phyloP scores from a whole-genome alignment of 1,140 invertebrate species.

The Elysia chlorotica region DNA sequence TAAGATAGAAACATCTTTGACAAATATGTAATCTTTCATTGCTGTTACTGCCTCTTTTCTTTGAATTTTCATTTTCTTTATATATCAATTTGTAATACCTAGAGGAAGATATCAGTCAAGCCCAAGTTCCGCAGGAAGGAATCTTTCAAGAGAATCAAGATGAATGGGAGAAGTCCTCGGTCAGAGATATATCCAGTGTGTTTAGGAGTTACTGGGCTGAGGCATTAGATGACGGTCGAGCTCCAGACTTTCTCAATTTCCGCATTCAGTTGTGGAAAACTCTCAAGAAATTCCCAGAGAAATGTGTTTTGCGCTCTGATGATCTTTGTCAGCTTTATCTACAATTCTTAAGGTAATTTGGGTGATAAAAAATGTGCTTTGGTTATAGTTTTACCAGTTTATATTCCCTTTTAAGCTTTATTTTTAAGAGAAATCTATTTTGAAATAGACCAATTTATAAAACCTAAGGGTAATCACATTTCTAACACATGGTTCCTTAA shows the following conservation, averaged over 20 bases:
- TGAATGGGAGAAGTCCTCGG: no score
- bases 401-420: no score
- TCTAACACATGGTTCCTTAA: no score
- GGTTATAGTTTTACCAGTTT: no score
- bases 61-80: no score
- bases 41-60: no score
- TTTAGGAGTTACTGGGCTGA: not conserved
- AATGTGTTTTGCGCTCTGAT: conserved; percentile 78
- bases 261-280: conserved; percentile 80
- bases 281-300: conserved; percentile 74
- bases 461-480: not conserved
- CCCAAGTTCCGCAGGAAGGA: not conserved
- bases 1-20: no score
- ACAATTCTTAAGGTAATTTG: conserved; percentile 67
- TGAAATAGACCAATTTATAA: not conserved
- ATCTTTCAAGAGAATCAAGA: no score
- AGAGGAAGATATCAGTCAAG: not conserved
- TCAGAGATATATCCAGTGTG: not conserved
- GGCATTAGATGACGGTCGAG: not conserved
- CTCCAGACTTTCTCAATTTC: conserved; percentile 59
- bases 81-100: not conserved
- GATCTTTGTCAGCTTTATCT: conserved; percentile 80
- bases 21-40: no score
- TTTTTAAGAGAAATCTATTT: no score
- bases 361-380: no score